These are phyloP conservation scores for Nebria brevicollis DNA, from an alignment of 2,888 invertebrate species.

Conservation along the genomic window DNA sequence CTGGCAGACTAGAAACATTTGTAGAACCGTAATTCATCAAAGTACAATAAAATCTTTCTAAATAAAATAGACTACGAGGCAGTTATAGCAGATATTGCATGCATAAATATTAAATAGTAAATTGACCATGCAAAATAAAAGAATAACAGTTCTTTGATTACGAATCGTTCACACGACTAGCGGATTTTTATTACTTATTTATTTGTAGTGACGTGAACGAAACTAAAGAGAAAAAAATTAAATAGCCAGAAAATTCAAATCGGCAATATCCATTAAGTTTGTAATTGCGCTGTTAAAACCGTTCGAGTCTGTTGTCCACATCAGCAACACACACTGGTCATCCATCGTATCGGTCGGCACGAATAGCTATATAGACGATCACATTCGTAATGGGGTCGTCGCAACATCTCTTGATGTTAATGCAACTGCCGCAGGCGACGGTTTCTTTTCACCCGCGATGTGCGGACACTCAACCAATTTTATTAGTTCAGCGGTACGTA, in stretches of 20 bases:
- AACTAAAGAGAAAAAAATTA: constrained; percentile 22
- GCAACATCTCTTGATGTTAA: constrained; percentile 27
- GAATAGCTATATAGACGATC: constrained; percentile 9
- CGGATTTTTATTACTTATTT: constrained; percentile 18
- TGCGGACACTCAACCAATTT: constrained; percentile 10
- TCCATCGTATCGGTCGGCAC: neutral
- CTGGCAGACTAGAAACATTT: neutral
- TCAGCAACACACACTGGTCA: neutral
- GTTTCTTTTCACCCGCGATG: constrained; percentile 21
- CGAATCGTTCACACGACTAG: constrained; percentile 21
- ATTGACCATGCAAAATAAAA: neutral
- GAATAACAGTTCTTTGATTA: neutral
- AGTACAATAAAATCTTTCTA: neutral
- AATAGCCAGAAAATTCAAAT: constrained; percentile 40
- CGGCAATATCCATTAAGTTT: constrained; percentile 43
- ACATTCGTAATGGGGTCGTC: constrained; percentile 32
- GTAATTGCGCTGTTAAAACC: constrained; percentile 39
- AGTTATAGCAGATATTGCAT: neutral
- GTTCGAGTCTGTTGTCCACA: constrained; percentile 10
- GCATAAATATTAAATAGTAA: neutral
- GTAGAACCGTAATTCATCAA: neutral
- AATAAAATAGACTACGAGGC: neutral
- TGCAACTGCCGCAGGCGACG: constrained; percentile 23
- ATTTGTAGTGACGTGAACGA: constrained; percentile 16
- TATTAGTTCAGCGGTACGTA: constrained; percentile 16